Evolutionary conservation across 2,113 vertebrate species (phyloP).

Genomic region (Cynoglossus semilaevis): DNA sequence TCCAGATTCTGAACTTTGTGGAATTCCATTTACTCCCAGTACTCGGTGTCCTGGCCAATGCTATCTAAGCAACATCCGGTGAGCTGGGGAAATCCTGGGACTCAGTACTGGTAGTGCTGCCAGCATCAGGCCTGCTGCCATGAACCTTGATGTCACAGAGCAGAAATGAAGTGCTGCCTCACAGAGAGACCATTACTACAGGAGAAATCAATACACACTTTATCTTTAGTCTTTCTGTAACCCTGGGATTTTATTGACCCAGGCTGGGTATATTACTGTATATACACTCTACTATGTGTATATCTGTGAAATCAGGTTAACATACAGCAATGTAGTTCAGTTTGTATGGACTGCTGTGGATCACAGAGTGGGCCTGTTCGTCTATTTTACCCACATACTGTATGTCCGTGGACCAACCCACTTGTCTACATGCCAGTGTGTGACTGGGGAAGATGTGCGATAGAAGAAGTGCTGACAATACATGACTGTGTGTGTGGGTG

Average conservation of each 20-base stretch:
- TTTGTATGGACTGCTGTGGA: too few species aligned
- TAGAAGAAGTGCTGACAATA: too few species aligned
- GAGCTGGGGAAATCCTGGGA: slow-evolving; percentile 65
- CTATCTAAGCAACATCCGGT: slow-evolving; percentile 64
- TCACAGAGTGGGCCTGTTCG: too few species aligned
- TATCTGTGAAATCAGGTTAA: too few species aligned
- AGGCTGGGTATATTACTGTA: neutral
- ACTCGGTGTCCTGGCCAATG: slow-evolving; percentile 67
- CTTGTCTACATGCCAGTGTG: too few species aligned
- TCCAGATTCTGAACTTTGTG: slow-evolving; percentile 66
- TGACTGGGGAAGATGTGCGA: too few species aligned
- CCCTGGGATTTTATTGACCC: slow-evolving; percentile 7
- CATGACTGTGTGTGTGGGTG: too few species aligned
- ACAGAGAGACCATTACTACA: slow-evolving; percentile 19
- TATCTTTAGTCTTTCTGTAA: slow-evolving; percentile 18
- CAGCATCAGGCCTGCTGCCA: slow-evolving; percentile 57
- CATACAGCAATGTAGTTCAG: too few species aligned
- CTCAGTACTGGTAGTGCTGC: slow-evolving; percentile 43
- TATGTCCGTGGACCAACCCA: too few species aligned
- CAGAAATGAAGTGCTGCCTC: slow-evolving; percentile 50
- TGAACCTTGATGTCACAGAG: slow-evolving; percentile 56
- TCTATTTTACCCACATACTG: too few species aligned
- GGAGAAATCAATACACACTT: slow-evolving; percentile 26
- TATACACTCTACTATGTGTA: neutral
- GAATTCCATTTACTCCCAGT: slow-evolving; percentile 64